These are phyloP conservation scores for Pemphredon lugubris DNA, from an alignment of 2,888 invertebrate genomes.

Conservation along the genomic window DNA sequence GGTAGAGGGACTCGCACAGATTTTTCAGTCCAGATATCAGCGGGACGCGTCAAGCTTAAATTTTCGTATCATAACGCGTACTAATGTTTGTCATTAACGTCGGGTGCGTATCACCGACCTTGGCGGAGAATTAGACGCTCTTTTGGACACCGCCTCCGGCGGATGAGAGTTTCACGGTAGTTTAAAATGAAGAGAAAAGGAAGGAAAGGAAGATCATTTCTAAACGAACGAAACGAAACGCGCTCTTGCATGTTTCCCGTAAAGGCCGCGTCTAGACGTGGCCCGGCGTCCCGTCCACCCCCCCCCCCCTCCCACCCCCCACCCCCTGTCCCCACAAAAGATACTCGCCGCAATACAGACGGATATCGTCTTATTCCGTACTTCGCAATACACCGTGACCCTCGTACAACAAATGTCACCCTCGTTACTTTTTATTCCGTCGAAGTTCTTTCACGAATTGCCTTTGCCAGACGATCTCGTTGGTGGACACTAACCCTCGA, in stretches of 20 bases:
- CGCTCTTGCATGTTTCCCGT: neutral
- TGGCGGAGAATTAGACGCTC: neutral
- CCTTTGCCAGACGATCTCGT: slow-evolving; percentile 3
- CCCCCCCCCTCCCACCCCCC: slow-evolving; percentile 11
- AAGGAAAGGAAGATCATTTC: neutral
- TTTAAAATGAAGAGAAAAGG: slow-evolving; percentile 2
- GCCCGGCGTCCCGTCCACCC: slow-evolving; percentile 23
- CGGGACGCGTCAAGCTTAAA: no score
- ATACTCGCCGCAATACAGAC: slow-evolving; percentile 27
- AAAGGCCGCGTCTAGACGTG: slow-evolving; percentile 32
- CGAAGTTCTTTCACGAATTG: slow-evolving; percentile 47
- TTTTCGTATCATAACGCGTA: no score
- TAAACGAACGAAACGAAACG: slow-evolving; percentile 7
- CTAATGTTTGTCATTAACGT: no score
- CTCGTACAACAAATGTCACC: slow-evolving; percentile 59
- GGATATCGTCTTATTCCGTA: slow-evolving; percentile 41
- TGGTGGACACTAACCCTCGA: slow-evolving; percentile 3
- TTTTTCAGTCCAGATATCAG: no score
- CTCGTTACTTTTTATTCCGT: slow-evolving; percentile 65
- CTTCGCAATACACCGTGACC: slow-evolving; percentile 28
- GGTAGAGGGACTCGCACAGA: no score
- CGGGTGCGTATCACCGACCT: neutral
- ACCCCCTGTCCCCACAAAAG: slow-evolving; percentile 4
- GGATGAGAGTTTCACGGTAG: neutral
- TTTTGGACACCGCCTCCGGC: neutral